Conservation (phyloP, 2,113 vertebrate species). For the Laticauda colubrina region DNA sequence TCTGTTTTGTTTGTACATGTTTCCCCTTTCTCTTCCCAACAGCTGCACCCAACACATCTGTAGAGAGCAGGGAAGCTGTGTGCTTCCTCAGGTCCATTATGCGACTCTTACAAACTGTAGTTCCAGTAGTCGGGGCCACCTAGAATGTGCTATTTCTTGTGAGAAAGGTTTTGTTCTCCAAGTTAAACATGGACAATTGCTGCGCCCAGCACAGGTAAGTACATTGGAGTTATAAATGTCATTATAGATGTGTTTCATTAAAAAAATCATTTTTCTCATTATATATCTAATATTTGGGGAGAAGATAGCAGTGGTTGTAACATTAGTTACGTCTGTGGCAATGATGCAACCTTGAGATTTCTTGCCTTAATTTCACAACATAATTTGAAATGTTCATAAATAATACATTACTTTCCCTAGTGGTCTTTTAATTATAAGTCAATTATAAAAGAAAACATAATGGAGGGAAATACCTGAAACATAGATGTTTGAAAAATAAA, state of each 20-base stretch:
- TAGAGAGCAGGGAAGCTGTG: constrained; percentile 65
- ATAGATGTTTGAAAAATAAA: neutral
- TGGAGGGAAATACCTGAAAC: neutral
- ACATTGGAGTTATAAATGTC: neutral
- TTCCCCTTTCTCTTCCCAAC: constrained; percentile 7
- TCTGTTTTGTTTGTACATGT: neutral
- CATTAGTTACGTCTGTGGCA: neutral
- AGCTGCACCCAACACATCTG: constrained; percentile 59
- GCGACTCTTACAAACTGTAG: constrained; percentile 75
- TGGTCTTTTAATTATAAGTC: neutral
- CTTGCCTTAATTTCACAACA: neutral
- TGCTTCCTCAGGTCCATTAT: constrained; percentile 64
- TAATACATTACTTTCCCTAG: neutral
- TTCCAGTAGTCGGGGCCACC: constrained; percentile 44
- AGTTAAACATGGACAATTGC: constrained; percentile 65
- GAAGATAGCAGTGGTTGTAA: neutral
- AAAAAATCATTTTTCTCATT: neutral
- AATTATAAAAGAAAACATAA: neutral
- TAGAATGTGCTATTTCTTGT: constrained; percentile 76
- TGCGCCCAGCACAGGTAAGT: constrained; percentile 75
- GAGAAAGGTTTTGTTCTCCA: constrained; percentile 74
- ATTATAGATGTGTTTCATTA: neutral
- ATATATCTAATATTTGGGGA: accelerated
- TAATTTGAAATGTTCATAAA: neutral
- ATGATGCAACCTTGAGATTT: neutral